Base-by-base conservation (phyloP, 2,113 vertebrate genomes). In the Nettapus auritus region DNA sequence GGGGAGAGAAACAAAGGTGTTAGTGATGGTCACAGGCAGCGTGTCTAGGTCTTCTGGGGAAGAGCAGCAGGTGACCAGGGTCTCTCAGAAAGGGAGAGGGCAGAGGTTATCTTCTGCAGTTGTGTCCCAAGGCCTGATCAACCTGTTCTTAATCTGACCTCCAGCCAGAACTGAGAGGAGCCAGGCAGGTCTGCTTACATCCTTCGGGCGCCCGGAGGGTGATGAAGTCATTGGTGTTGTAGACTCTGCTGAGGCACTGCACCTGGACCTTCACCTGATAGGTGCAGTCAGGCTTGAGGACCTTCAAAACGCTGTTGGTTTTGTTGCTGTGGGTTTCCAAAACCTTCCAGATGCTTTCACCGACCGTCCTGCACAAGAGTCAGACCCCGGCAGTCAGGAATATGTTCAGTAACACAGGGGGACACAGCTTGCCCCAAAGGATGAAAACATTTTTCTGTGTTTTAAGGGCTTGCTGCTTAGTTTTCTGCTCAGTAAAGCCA, bases 281-380 rank as follows among this genome's bases (percentile, higher is more conserved):
- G 1, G 98, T 99, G 91, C 98, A 98, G 93, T 99, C 99, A 0
- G 99, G 99, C 79, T 98, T 98, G 77, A 99, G 96, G 31, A 99
- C 98, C 1, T 97, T 99, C 91, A 99, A 94, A 4, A 98, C 93
- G 6, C 97, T 97, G 96, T 97, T 99, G 60, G 98, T 99, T 96
- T 99, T 99, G 96, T 98, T 99, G 97, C 99, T 99, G 96, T 99
- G 98, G 3, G 99, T 99, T 92, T 99, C 99, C 97, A 99, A 92
- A 5, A 85, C 83, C 87, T 98, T 99, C 99, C 99, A 99, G 26
- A 98, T 87, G 95, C 98, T 98, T 23, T 98, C 97, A 9, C 99
- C 99, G 2, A 99, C 98, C 20, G 96, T 88, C 95, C 99, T 99
- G 97, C 4, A 31, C 0, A 16, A 81, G n/a, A 94, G 94, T 4